Percentiles rank a stretch among this genome's conserved stretches.
These are phyloP conservation scores for Ophonus ardosiacus DNA, from an alignment of 2,888 invertebrate species.

Conservation along the genomic window DNA sequence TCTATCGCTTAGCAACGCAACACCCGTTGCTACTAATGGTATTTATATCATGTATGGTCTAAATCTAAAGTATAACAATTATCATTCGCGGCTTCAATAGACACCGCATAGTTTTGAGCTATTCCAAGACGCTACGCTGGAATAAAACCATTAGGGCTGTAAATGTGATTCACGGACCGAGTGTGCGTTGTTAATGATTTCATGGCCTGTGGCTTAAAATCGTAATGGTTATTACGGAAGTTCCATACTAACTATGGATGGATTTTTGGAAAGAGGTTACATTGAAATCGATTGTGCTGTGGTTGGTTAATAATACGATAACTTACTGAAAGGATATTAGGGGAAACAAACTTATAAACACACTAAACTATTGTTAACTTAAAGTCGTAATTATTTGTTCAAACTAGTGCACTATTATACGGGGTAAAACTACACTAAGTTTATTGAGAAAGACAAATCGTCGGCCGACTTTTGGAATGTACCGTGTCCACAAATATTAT, in stretches of 20 bases:
- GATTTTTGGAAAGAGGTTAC: not conserved
- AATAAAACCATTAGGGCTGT: conserved; percentile 33
- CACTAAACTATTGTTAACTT: too few species aligned
- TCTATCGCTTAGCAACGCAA: conserved; percentile 58
- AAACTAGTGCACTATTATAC: too few species aligned
- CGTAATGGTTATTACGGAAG: not conserved
- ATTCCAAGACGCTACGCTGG: not conserved
- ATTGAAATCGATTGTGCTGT: too few species aligned
- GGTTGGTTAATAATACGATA: too few species aligned
- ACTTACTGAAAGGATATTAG: too few species aligned
- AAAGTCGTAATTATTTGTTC: too few species aligned
- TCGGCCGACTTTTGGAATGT: too few species aligned
- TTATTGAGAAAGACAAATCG: too few species aligned
- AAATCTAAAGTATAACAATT: conserved; percentile 66
- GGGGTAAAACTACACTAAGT: too few species aligned
- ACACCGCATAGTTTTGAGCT: not conserved
- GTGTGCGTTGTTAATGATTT: conserved; percentile 16
- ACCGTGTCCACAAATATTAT: too few species aligned
- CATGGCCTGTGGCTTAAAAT: not conserved
- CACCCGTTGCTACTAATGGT: conserved; percentile 74
- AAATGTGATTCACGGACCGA: conserved; percentile 11
- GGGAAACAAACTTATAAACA: too few species aligned
- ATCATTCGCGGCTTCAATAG: conserved; percentile 68
- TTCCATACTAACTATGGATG: not conserved
- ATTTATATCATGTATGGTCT: conserved; percentile 73